Percentiles rank a stretch among this genome's conserved stretches.
Evolutionary conservation across 2,113 vertebrate species (phyloP).

Genomic region (Scomber colias): DNA sequence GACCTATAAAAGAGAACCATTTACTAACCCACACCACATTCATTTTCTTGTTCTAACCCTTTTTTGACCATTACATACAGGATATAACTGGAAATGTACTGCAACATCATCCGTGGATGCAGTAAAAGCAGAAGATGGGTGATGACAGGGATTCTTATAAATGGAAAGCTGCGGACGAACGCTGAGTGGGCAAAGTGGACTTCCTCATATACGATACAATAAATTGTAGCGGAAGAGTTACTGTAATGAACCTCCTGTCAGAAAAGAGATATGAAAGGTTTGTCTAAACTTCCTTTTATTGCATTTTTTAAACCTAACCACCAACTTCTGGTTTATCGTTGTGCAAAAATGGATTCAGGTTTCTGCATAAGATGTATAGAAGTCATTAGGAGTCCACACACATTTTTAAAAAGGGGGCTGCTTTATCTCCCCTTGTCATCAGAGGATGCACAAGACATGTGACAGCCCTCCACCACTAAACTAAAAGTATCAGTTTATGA

Average conservation of each 20-base stretch:
- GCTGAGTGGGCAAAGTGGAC: slow-evolving; percentile 22
- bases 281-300: slow-evolving; percentile 1
- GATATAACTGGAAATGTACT: background rate
- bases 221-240: background rate
- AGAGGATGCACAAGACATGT: background rate
- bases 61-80: too few relatives aligned
- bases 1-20: too few relatives aligned
- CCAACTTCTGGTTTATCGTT: slow-evolving; percentile 4
- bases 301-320: background rate
- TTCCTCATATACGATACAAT: slow-evolving; percentile 15
- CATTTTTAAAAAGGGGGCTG: background rate
- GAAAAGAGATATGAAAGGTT: slow-evolving; percentile 29
- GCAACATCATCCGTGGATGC: background rate
- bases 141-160: background rate
- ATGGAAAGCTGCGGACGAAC: slow-evolving; percentile 12
- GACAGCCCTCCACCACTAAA: slow-evolving; percentile 1
- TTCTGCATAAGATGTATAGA: background rate
- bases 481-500: background rate
- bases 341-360: background rate
- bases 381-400: slow-evolving; percentile 13
- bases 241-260: background rate
- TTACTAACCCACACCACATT: too few relatives aligned
- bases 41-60: too few relatives aligned
- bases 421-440: slow-evolving; percentile 6
- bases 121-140: slow-evolving; percentile 7